Conservation (phyloP, 1,140 invertebrate species). For the Steinernema khuongi region DNA sequence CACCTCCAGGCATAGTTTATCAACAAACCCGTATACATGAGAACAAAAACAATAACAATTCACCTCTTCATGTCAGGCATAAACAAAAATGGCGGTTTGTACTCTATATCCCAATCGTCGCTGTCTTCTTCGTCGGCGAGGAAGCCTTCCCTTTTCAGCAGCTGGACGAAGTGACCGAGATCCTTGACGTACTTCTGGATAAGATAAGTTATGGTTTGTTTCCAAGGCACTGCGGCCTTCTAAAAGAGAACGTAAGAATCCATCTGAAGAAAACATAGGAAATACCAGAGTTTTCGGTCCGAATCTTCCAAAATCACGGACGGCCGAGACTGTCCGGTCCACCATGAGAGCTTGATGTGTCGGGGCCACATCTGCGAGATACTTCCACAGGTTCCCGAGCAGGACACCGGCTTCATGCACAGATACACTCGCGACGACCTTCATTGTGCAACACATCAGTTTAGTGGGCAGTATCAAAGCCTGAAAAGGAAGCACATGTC, state of each 20-base stretch:
- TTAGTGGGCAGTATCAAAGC: neutral
- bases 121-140: neutral
- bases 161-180: neutral
- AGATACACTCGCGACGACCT: neutral
- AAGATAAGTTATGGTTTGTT: neutral
- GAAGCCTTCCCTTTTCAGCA: neutral
- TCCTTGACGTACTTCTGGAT: neutral
- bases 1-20: neutral
- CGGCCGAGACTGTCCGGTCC: neutral
- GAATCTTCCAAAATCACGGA: neutral
- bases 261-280: neutral
- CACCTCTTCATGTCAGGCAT: neutral
- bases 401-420: neutral
- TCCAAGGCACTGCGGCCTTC: neutral
- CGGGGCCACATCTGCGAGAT: neutral
- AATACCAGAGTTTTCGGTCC: neutral
- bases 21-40: neutral
- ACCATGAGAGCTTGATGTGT: neutral
- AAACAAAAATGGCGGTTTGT: neutral
- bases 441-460: neutral
- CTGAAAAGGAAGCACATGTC: neutral
- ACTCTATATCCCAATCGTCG: neutral
- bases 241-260: neutral
- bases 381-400: neutral
- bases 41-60: neutral